These are phyloP conservation scores for Hesperophylax magnus DNA, from an alignment of 1,140 invertebrate genomes.

Conservation along the genomic window DNA sequence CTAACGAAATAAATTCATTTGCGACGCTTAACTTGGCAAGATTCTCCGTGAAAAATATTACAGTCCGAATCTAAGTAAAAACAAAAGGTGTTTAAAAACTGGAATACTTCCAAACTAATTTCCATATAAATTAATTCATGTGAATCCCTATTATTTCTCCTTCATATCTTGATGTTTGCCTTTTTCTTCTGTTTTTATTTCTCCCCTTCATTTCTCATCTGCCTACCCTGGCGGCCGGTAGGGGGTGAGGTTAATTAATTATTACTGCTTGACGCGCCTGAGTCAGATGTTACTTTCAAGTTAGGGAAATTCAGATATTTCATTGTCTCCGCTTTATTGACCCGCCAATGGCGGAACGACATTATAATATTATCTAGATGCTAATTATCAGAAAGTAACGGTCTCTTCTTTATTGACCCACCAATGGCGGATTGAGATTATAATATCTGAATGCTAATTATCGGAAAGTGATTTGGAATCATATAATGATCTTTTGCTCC, in stretches of 20 bases:
- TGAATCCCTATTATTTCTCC: slow-evolving; percentile 38
- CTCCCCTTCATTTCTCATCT: slow-evolving; percentile 5
- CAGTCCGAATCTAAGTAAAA: not conserved
- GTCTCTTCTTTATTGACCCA: too few species aligned
- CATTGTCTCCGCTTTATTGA: slow-evolving; percentile 35
- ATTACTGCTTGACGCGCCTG: slow-evolving; percentile 47
- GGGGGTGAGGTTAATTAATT: slow-evolving; percentile 51
- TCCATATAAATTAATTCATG: slow-evolving; percentile 55
- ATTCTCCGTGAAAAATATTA: slow-evolving; percentile 2
- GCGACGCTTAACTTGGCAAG: not conserved
- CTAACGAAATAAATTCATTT: not conserved
- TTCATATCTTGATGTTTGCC: slow-evolving; percentile 54
- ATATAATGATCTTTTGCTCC: not conserved
- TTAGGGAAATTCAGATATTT: slow-evolving; percentile 14
- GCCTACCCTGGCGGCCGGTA: slow-evolving; percentile 11
- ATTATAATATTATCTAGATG: too few species aligned
- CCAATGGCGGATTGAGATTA: not conserved
- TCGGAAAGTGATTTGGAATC: slow-evolving; percentile 1
- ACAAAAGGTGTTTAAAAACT: slow-evolving; percentile 33
- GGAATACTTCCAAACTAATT: slow-evolving; percentile 45
- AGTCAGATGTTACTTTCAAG: slow-evolving; percentile 4
- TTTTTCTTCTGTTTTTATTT: slow-evolving; percentile 47
- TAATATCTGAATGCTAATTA: slow-evolving; percentile 5
- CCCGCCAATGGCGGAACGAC: not conserved
- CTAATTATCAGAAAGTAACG: too few species aligned